These are phyloP conservation scores for Cyphomyrus discorhynchus DNA, from an alignment of 2,113 vertebrate genomes.

Conservation along the genomic window DNA sequence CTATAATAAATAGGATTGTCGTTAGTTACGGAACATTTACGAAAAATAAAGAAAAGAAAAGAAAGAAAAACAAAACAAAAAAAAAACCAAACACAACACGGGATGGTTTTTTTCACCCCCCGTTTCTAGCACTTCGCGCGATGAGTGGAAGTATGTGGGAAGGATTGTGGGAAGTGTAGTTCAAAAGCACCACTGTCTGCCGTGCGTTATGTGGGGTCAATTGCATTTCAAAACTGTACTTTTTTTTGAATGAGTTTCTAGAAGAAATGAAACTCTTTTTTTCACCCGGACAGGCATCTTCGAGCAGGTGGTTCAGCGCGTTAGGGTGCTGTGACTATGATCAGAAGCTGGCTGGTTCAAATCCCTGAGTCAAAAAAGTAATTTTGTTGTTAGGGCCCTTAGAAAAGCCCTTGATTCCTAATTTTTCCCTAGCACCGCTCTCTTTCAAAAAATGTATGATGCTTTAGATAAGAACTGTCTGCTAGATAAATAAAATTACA, in stretches of 20 bases:
- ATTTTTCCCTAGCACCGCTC: not conserved
- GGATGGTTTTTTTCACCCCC: conserved; percentile 5
- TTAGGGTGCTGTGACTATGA: not conserved
- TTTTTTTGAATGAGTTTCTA: not conserved
- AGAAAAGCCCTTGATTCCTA: not conserved
- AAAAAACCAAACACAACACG: conserved; percentile 2
- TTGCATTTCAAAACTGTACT: not conserved
- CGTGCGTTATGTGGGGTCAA: not conserved
- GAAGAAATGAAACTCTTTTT: not conserved
- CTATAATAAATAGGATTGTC: not conserved
- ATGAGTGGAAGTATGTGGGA: conserved; percentile 12
- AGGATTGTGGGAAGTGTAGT: conserved; percentile 37
- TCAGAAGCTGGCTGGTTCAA: not conserved
- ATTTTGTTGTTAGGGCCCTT: not conserved
- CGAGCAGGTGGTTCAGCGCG: not conserved
- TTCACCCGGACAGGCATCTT: not conserved
- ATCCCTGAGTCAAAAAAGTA: not conserved
- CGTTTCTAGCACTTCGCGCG: conserved; percentile 26
- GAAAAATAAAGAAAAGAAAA: conserved; percentile 22
- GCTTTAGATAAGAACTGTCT: not conserved
- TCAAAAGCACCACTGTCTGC: not conserved
- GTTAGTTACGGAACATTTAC: not conserved
- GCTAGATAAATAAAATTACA: not conserved
- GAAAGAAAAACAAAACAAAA: not conserved
- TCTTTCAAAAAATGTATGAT: not conserved